These are phyloP conservation scores for Tretioscincus oriximinensis DNA, from an alignment of 2,113 vertebrate species.

Conservation along the genomic window DNA sequence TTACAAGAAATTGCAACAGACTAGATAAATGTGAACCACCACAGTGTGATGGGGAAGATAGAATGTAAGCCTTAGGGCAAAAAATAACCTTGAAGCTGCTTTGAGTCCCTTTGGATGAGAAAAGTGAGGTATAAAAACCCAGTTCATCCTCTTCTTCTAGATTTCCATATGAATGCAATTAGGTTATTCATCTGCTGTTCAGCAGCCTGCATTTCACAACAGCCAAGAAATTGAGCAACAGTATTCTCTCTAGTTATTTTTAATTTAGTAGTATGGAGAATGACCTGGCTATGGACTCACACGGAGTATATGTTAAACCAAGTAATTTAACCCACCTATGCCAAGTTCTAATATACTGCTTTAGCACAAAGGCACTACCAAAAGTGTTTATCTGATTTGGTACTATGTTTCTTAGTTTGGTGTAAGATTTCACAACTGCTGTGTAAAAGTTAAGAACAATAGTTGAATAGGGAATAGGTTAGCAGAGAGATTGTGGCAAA, in stretches of 20 bases:
- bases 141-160: no score
- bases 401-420: not conserved
- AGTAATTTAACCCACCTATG: not conserved
- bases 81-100: no score
- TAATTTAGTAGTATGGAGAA: not conserved
- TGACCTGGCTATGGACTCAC: not conserved
- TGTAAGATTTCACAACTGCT: constrained; percentile 10
- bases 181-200: no score
- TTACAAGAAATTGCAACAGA: no score
- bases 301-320: not conserved
- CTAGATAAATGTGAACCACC: no score
- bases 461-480: not conserved
- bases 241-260: not conserved
- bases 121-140: no score
- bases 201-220: not conserved
- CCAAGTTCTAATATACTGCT: constrained; percentile 1
- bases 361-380: constrained; percentile 4
- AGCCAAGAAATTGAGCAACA: not conserved
- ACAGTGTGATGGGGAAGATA: no score
- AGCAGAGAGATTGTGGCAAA: not conserved
- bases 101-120: no score
- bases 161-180: no score
- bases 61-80: no score
- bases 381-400: constrained; percentile 7
- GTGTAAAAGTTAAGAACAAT: not conserved